Conservation (phyloP, 2,888 invertebrate species). For the Drosophila falleni region DNA sequence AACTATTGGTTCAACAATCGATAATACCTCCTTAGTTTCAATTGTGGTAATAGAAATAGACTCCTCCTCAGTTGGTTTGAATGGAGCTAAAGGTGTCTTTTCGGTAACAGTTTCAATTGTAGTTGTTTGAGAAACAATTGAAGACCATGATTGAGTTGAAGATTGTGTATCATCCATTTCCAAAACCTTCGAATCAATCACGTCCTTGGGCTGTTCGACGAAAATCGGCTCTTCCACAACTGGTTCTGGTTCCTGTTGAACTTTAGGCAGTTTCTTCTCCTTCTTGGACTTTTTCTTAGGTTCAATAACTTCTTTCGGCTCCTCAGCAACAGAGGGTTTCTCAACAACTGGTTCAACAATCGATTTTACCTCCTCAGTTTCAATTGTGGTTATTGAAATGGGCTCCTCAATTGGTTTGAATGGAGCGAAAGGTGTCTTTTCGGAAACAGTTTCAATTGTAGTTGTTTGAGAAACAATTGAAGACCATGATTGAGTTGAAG, state of each 20-base stretch:
- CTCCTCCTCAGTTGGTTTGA: neutral
- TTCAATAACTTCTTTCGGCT: slow-evolving; percentile 18
- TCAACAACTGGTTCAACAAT: neutral
- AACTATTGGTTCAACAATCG: neutral
- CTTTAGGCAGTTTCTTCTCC: slow-evolving; percentile 29
- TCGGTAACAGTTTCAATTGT: neutral
- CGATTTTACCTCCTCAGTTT: neutral
- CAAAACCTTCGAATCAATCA: neutral
- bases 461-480: neutral
- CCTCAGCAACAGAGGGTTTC: slow-evolving; percentile 1
- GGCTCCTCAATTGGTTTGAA: neutral
- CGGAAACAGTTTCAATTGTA: neutral
- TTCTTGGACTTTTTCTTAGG: slow-evolving; percentile 39
- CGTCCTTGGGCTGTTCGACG: too few species aligned
- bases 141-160: neutral
- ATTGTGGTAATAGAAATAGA: too few species aligned
- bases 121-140: neutral
- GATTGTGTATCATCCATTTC: too few species aligned
- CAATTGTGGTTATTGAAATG: too few species aligned
- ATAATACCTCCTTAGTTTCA: neutral
- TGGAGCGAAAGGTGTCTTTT: neutral
- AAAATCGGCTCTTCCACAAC: neutral
- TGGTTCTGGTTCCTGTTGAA: slow-evolving; percentile 3
- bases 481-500: too few species aligned
- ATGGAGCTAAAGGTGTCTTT: neutral